Evolutionary conservation across 1,140 invertebrate genomes (phyloP).

Genomic region (Periplaneta americana): DNA sequence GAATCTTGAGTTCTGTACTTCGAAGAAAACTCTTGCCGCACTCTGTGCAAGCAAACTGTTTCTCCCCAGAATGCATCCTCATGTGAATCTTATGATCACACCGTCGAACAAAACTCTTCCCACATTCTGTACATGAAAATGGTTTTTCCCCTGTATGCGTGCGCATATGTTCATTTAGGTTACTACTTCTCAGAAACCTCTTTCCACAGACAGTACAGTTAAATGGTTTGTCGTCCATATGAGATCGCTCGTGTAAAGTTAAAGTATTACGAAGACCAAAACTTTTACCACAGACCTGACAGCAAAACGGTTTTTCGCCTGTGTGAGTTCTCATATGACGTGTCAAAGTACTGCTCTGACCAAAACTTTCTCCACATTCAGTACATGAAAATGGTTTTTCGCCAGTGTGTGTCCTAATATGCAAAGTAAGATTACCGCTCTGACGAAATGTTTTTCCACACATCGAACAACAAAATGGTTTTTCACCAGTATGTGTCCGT

Average conservation of each 20-base stretch:
- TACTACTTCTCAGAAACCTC: background rate
- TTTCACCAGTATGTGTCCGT: slow-evolving; percentile 1
- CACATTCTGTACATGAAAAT: slow-evolving; percentile 43
- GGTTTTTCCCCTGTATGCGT: slow-evolving; percentile 54
- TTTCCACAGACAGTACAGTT: background rate
- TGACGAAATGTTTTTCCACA: background rate
- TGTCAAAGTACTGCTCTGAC: background rate
- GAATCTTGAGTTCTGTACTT: slow-evolving; percentile 47
- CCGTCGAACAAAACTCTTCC: slow-evolving; percentile 42
- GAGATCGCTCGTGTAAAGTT: background rate
- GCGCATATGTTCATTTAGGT: slow-evolving; percentile 24
- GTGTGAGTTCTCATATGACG: background rate
- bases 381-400: slow-evolving; percentile 1
- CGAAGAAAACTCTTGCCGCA: slow-evolving; percentile 58
- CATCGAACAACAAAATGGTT: background rate
- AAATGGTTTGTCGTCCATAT: slow-evolving; percentile 1
- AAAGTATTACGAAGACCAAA: background rate
- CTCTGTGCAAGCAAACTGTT: slow-evolving; percentile 42
- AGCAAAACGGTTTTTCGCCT: background rate
- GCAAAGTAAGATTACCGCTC: background rate
- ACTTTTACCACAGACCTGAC: background rate
- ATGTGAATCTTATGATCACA: slow-evolving; percentile 38
- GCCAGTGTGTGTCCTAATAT: background rate
- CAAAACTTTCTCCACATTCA: background rate
- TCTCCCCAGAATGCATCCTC: slow-evolving; percentile 43